Evolutionary conservation across 2,888 invertebrate species (phyloP).

Genomic region (Epinotia brunnichana): DNA sequence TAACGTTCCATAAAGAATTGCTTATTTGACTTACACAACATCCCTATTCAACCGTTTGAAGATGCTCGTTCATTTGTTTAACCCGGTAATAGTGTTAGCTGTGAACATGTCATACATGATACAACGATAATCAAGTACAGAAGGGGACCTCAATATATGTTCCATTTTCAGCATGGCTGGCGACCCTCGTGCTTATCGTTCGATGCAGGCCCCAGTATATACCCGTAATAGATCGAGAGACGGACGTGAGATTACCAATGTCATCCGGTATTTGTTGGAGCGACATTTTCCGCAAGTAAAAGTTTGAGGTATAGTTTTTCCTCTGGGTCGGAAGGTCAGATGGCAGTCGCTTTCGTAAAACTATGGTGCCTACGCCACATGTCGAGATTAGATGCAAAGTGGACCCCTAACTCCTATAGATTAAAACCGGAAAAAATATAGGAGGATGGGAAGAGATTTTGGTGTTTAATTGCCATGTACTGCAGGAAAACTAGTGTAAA

Average conservation of each 20-base stretch:
- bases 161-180: constrained; percentile 33
- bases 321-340: not conserved
- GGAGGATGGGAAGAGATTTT: too few relatives aligned
- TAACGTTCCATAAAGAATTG: too few relatives aligned
- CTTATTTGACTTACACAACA: too few relatives aligned
- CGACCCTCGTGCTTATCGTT: constrained; percentile 20
- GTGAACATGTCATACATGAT: constrained; percentile 13
- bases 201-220: constrained; percentile 21
- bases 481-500: too few relatives aligned
- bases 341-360: not conserved
- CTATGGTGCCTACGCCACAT: too few relatives aligned
- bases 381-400: too few relatives aligned
- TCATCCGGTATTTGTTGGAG: not conserved
- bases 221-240: not conserved
- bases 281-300: not conserved
- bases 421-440: too few relatives aligned
- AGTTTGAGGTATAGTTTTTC: not conserved
- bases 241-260: not conserved
- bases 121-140: constrained; percentile 7
- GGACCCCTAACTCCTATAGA: too few relatives aligned
- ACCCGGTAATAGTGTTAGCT: constrained; percentile 5
- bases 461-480: too few relatives aligned
- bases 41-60: too few relatives aligned
- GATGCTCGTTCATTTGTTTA: not conserved
- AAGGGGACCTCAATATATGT: constrained; percentile 12